A percentile compares a stretch with the other conserved stretches of the same genome.
Conservation (phyloP, 1,140 invertebrate genomes). For the Apocrypta bakeri region DNA sequence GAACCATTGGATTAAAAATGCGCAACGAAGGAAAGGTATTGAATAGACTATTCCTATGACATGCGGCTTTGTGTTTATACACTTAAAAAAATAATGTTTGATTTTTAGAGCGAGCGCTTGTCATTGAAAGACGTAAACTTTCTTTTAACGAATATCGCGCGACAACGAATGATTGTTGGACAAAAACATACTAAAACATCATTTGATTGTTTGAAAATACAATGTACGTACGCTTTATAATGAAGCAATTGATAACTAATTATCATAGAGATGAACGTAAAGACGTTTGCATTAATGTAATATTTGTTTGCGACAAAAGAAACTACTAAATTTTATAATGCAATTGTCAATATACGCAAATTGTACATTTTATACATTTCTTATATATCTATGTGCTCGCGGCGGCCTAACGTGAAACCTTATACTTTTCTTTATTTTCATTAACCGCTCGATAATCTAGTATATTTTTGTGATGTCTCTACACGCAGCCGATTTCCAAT, state of each 20-base stretch:
- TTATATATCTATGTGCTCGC: slow-evolving; percentile 41
- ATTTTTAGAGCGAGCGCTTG: not conserved
- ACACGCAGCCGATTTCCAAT: slow-evolving; percentile 1
- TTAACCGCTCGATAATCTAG: not conserved
- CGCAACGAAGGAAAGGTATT: not conserved
- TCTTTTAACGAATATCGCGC: not conserved
- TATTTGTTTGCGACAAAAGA: not conserved
- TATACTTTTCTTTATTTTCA: not conserved
- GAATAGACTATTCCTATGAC: no score
- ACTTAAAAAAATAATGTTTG: not conserved
- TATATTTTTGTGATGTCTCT: not conserved
- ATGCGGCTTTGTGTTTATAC: not conserved
- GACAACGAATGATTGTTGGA: not conserved
- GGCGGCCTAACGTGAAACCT: not conserved
- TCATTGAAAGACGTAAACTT: not conserved
- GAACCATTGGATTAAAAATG: not conserved
- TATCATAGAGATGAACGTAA: not conserved
- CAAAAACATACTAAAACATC: not conserved
- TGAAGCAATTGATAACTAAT: not conserved
- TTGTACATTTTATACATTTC: slow-evolving; percentile 13
- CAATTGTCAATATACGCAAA: not conserved
- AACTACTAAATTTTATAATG: not conserved
- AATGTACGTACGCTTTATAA: not conserved
- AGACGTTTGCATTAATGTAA: not conserved
- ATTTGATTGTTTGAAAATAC: not conserved